A percentile compares a stretch with the other conserved stretches of the same genome.
Evolutionary conservation across 2,888 invertebrate species (phyloP).

Genomic region (Entomobrya proxima): DNA sequence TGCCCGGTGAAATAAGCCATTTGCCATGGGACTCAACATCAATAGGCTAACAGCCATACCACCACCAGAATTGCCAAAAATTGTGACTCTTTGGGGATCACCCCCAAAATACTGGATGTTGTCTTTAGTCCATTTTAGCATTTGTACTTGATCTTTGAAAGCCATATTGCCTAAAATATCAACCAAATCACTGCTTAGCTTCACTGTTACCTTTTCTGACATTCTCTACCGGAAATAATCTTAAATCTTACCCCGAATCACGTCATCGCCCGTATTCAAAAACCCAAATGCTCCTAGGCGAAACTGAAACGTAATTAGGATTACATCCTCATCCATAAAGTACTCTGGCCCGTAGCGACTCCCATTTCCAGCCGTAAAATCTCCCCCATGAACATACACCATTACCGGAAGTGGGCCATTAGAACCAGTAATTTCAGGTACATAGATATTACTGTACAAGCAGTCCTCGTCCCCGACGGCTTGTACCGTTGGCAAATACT

Average conservation of each 20-base stretch:
- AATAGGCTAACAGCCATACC: not conserved
- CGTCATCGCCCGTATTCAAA: slow-evolving; percentile 4
- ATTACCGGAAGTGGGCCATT: slow-evolving; percentile 24
- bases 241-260: not conserved
- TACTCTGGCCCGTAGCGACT: slow-evolving; percentile 65
- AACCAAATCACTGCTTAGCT: too few species aligned
- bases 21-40: slow-evolving; percentile 10
- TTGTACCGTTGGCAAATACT: slow-evolving; percentile 42
- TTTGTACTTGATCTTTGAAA: slow-evolving; percentile 49
- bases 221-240: too few species aligned
- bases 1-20: slow-evolving; percentile 41
- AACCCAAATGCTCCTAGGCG: slow-evolving; percentile 61
- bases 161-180: slow-evolving; percentile 42
- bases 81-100: slow-evolving; percentile 35
- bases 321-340: slow-evolving; percentile 68
- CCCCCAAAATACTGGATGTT: slow-evolving; percentile 40
- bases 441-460: slow-evolving; percentile 55
- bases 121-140: slow-evolving; percentile 22
- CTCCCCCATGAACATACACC: slow-evolving; percentile 65
- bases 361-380: slow-evolving; percentile 62
- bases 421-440: not conserved
- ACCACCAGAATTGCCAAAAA: slow-evolving; percentile 47
- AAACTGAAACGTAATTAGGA: slow-evolving; percentile 60
- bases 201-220: too few species aligned
- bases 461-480: slow-evolving; percentile 58